phyloP scores from a whole-genome alignment of 2,888 invertebrate species.

The Theristus sp. region DNA sequence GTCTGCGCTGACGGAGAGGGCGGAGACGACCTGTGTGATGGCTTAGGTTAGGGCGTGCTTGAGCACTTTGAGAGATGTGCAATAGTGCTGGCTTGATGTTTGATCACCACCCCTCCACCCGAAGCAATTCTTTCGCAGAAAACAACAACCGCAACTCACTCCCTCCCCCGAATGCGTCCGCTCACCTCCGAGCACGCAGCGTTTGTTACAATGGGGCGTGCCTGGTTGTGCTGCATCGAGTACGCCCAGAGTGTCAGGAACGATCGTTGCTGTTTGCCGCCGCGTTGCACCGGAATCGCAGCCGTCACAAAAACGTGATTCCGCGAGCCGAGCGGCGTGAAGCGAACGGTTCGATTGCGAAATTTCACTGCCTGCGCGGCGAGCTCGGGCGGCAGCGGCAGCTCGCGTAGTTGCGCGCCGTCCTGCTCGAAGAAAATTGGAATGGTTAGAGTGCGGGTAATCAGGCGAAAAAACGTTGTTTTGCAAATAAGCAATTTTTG shows the following conservation, averaged over 20 bases:
- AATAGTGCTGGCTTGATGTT: too few relatives aligned
- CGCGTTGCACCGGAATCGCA: not conserved
- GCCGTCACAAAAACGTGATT: not conserved
- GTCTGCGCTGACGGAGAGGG: not conserved
- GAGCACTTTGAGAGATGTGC: too few relatives aligned
- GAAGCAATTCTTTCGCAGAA: too few relatives aligned
- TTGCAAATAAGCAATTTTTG: too few relatives aligned
- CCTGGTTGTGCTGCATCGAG: not conserved
- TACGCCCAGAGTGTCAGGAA: not conserved
- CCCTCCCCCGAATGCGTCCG: too few relatives aligned
- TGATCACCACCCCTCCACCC: too few relatives aligned
- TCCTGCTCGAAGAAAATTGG: too few relatives aligned
- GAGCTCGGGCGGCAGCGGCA: not conserved
- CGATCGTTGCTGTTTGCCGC: not conserved
- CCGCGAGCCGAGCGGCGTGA: not conserved
- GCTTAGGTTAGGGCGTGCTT: too few relatives aligned
- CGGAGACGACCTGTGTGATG: not conserved
- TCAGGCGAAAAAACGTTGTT: too few relatives aligned
- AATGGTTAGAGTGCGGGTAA: too few relatives aligned
- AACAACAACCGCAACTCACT: too few relatives aligned
- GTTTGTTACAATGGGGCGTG: not conserved
- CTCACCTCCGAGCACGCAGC: not conserved
- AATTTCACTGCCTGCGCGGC: not conserved
- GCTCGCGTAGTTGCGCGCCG: not conserved
- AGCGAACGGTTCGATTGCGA: not conserved